A percentile compares a stretch with the other conserved stretches of the same genome.
phyloP scores from a whole-genome alignment of 1,140 invertebrate genomes.

The Sitodiplosis mosellana region DNA sequence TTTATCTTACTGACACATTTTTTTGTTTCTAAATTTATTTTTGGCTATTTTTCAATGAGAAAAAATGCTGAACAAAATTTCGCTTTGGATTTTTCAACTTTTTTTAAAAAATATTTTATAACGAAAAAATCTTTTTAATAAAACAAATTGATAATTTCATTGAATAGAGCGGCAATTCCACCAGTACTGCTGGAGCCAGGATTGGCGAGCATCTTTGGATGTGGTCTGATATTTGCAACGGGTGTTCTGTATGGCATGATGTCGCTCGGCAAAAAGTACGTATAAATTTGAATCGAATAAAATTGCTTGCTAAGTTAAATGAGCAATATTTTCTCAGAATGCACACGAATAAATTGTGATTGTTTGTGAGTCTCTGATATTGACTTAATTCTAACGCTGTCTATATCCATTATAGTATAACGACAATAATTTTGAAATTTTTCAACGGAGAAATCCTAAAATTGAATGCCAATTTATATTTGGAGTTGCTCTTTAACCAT shows the following conservation, averaged over 20 bases:
- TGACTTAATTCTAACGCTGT: too few species aligned
- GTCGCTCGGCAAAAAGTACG: conserved; percentile 81
- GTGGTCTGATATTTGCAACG: conserved; percentile 71
- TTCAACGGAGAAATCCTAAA: too few species aligned
- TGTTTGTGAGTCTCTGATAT: too few species aligned
- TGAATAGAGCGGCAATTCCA: conserved; percentile 48
- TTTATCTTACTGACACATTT: too few species aligned
- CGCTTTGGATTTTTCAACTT: too few species aligned
- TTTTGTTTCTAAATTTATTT: too few species aligned
- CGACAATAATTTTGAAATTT: too few species aligned
- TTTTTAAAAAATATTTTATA: background rate
- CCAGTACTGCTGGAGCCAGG: conserved; percentile 61
- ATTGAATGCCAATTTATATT: too few species aligned
- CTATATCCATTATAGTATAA: too few species aligned
- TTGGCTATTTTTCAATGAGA: too few species aligned
- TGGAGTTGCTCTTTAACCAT: too few species aligned
- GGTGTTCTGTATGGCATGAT: conserved; percentile 86
- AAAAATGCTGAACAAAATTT: too few species aligned
- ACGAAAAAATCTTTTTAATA: background rate
- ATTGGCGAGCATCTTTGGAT: conserved; percentile 61
- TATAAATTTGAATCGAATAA: conserved; percentile 13
- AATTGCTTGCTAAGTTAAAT: background rate
- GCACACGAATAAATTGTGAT: background rate
- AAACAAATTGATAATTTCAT: background rate
- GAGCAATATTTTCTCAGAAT: background rate